Percentiles rank a stretch among this genome's conserved stretches.
phyloP scores from a whole-genome alignment of 2,888 invertebrate genomes.

The Troides aeacus region DNA sequence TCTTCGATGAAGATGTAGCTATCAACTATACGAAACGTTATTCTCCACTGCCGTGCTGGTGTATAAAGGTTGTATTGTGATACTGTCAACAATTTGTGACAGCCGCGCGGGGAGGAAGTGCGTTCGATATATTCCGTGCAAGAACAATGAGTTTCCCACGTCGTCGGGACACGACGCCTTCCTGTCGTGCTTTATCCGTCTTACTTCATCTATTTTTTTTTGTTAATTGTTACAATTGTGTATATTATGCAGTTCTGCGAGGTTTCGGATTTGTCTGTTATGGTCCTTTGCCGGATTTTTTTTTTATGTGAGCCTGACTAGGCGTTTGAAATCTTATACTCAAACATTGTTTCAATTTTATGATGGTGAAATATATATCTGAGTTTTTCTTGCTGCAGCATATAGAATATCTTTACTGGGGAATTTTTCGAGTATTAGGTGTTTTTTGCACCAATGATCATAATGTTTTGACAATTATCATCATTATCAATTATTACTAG shows the following conservation, averaged over 20 bases:
- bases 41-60: slow-evolving; percentile 5
- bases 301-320: not conserved
- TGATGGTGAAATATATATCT: no score
- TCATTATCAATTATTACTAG: no score
- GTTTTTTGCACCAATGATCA: no score
- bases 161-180: slow-evolving; percentile 33
- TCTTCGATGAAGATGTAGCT: not conserved
- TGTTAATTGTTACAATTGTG: slow-evolving; percentile 4
- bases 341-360: not conserved
- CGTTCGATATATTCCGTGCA: slow-evolving; percentile 43
- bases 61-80: slow-evolving; percentile 13
- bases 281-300: not conserved
- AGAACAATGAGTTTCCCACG: slow-evolving; percentile 59
- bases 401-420: no score
- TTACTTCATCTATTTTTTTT: slow-evolving; percentile 20
- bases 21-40: not conserved
- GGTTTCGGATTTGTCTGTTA: not conserved
- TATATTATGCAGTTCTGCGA: not conserved
- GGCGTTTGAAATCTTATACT: not conserved
- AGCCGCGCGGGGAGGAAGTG: slow-evolving; percentile 45
- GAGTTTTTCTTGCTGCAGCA: no score
- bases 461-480: no score
- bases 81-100: slow-evolving; percentile 31
- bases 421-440: no score
- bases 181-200: slow-evolving; percentile 36